A percentile compares a stretch with the other conserved stretches of the same genome.
These are phyloP conservation scores for Cyclura pinguis DNA, from an alignment of 2,797 vertebrate species.

Conservation along the genomic window DNA sequence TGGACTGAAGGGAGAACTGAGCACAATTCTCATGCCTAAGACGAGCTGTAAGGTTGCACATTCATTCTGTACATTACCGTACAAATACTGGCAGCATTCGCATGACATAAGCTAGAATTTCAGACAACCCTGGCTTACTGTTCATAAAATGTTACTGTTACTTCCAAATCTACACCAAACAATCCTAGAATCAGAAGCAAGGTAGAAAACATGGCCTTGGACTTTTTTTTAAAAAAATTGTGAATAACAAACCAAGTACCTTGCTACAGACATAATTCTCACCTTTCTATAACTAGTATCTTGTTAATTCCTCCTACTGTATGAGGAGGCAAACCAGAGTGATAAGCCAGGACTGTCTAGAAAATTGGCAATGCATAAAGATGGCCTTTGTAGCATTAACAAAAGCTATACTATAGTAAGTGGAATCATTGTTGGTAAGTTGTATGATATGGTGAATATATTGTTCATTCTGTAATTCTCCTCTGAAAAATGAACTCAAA, in stretches of 20 bases:
- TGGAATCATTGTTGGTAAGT: too few species aligned
- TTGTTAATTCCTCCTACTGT: too few species aligned
- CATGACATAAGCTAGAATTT: background rate
- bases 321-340: too few species aligned
- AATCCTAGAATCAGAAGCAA: background rate
- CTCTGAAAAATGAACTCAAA: too few species aligned
- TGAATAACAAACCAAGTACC: too few species aligned
- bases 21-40: background rate
- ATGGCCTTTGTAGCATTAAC: background rate
- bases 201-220: background rate
- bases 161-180: background rate
- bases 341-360: too few species aligned
- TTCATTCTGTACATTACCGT: background rate
- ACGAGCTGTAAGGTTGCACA: background rate
- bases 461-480: too few species aligned
- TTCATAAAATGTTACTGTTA: background rate
- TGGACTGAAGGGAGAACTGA: background rate
- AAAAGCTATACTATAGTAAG: too few species aligned
- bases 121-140: background rate
- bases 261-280: too few species aligned
- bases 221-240: too few species aligned
- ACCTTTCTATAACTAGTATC: too few species aligned
- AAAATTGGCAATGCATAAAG: background rate
- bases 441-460: too few species aligned
- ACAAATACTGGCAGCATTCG: background rate